Percentiles rank a stretch among this genome's conserved stretches.
Conservation (phyloP, 2,113 vertebrate genomes). For the western clawed frog (Xenopus tropicalis) region UCB_Xtro_10.0 CM004444.2:178666001-178666500, state of each 20-base stretch:
- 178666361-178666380: too few relatives aligned
- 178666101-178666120: constrained; percentile 10
- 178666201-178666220: constrained; percentile 2
- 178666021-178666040: constrained; percentile 20
- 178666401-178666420: too few relatives aligned
- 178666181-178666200: background rate
- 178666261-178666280: constrained; percentile 13
- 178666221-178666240: background rate
- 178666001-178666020: constrained; percentile 7
- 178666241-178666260: background rate
- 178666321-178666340: too few relatives aligned
- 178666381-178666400: too few relatives aligned
- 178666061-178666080: constrained; percentile 4
- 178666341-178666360: too few relatives aligned
- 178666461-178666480: too few relatives aligned
- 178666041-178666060: constrained; percentile 18
- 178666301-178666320: constrained; percentile 1
- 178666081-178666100: constrained; percentile 7
- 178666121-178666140: background rate
- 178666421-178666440: too few relatives aligned
- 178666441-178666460: too few relatives aligned
- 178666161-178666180: background rate
- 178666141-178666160: background rate
- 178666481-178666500: too few relatives aligned
- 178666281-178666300: constrained; percentile 4